These are phyloP conservation scores for Microcebus griseorufus DNA, from an alignment of 2,113 vertebrate genomes.

Conservation along the genomic window DNA sequence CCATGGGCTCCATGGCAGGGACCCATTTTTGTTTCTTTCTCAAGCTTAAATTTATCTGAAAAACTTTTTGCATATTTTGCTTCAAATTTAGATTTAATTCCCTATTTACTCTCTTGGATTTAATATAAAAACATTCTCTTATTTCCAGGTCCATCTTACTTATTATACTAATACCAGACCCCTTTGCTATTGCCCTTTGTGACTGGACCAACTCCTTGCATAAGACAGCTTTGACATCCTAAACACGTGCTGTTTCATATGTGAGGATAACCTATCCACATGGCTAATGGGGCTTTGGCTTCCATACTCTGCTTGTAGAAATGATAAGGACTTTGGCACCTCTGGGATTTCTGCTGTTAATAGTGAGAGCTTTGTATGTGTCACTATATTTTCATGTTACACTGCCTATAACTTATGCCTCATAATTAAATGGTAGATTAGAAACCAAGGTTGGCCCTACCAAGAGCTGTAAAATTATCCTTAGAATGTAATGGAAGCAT, in stretches of 20 bases:
- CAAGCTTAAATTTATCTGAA: not conserved
- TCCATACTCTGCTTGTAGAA: not conserved
- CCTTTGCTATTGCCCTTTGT: not conserved
- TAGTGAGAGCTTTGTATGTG: not conserved
- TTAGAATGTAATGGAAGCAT: not conserved
- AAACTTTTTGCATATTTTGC: not conserved
- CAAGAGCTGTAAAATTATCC: not conserved
- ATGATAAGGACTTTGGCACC: not conserved
- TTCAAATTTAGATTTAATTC: not conserved
- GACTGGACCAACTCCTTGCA: not conserved
- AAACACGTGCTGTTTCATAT: not conserved
- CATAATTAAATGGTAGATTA: not conserved
- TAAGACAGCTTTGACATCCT: not conserved
- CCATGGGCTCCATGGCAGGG: not conserved
- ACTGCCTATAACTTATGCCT: not conserved
- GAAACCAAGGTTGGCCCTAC: not conserved
- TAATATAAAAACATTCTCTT: not conserved
- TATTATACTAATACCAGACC: not conserved
- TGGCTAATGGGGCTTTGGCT: not conserved
- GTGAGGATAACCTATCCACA: not conserved
- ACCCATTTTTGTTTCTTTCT: not conserved
- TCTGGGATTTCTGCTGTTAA: not conserved
- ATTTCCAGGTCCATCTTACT: not conserved
- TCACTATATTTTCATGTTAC: not conserved
- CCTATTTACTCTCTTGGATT: not conserved